Base-by-base conservation (phyloP, 92 coral and sea anemone genomes). In the Paramuricea clavata region DNA sequence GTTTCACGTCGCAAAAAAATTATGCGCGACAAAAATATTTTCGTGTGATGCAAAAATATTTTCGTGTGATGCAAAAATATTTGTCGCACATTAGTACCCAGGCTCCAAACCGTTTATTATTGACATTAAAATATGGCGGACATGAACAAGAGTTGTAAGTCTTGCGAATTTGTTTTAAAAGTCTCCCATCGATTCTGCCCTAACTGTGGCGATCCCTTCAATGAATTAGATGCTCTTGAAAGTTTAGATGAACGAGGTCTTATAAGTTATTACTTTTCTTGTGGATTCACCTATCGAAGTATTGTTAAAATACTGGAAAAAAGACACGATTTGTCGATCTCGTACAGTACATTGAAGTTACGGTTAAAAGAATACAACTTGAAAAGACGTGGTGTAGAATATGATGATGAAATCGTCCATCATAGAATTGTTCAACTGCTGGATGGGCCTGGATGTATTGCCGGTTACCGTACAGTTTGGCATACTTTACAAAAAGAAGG, bases 381-480 rank as follows among this genome's bases (percentile, higher is more conserved):
- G 61, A 52, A 17, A 52, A 52, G 61, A 52, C 61, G 61, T 52
- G 21, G 61, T 52, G 61, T 52, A 13, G 61, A 52, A 52, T 82
- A 82, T 22, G 78, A 82, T 61, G 54, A 57, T 39, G 78, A 64
- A 30, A 22, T 82, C 35, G 74, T 82, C 32, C 87, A 67, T 60
- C 72, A 83, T 41, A 25, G 50, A 52, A 56, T 83, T 6, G 36
- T n/a, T 26, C 47, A 67, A 30, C 49, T 42, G 39, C 33, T 83
- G 27, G 49, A 74, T 52, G 87, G 81, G 39, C 87, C 87, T 65
- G 70, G 71, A 64, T 69, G 69, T 16, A 56, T 47, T 10, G 77
- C 65, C 16, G 87, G 87, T 13, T 83, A 83, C 32, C 79, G 87
- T 34, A 43, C 80, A 15, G 68, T 83, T 49, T 83, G 81, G 87